Percentiles rank a stretch among this genome's conserved stretches.
phyloP scores from a whole-genome alignment of 1,140 invertebrate genomes.

The Drosophila ercepeae region DNA sequence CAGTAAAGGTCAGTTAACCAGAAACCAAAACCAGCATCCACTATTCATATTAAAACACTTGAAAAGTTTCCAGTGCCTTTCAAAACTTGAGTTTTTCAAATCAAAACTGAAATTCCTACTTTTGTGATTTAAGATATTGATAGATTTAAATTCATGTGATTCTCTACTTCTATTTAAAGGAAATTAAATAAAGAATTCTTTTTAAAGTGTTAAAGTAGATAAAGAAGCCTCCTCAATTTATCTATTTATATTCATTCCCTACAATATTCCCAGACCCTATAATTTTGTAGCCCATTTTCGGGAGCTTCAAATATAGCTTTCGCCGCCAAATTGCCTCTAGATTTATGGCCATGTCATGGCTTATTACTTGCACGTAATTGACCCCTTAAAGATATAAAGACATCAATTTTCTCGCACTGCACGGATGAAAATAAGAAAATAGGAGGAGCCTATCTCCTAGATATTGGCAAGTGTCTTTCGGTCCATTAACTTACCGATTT shows the following conservation, averaged over 20 bases:
- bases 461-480: constrained; percentile 18
- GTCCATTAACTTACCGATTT: constrained; percentile 72
- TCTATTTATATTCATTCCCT: too few species aligned
- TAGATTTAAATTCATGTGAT: background rate
- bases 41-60: background rate
- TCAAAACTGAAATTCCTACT: too few species aligned
- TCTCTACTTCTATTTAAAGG: too few species aligned
- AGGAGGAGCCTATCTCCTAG: constrained; percentile 1
- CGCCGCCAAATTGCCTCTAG: background rate
- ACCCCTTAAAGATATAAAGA: constrained; percentile 8
- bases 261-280: too few species aligned
- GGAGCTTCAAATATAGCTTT: background rate
- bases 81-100: background rate
- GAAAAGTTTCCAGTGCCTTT: background rate
- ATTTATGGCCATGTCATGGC: constrained; percentile 17
- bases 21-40: background rate
- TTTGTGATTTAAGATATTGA: background rate
- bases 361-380: constrained; percentile 9
- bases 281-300: constrained; percentile 13
- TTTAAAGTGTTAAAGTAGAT: too few species aligned
- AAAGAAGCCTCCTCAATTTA: too few species aligned
- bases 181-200: too few species aligned
- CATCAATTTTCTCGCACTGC: constrained; percentile 35
- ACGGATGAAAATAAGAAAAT: background rate
- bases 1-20: background rate